phyloP scores from a whole-genome alignment of 2,888 invertebrate genomes.

The Tridacna gigas region DNA sequence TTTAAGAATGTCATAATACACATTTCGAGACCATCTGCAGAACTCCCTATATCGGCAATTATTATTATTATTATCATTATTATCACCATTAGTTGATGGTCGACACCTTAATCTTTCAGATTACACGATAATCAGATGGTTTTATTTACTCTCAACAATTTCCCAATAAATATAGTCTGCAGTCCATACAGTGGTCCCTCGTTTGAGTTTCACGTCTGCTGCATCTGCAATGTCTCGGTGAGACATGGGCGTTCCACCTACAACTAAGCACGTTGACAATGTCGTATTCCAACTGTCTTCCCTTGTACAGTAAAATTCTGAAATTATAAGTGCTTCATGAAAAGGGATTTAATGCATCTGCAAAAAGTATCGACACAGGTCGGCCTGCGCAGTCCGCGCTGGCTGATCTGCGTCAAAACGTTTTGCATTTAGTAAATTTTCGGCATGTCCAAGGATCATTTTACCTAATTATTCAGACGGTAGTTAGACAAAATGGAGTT shows the following conservation, averaged over 20 bases:
- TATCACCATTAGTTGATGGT: no score
- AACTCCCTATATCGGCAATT: no score
- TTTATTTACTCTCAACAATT: neutral
- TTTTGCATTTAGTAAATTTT: no score
- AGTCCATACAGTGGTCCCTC: neutral
- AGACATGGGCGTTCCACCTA: neutral
- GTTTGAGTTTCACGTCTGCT: neutral
- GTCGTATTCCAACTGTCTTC: neutral
- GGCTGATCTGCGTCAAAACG: neutral
- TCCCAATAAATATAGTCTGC: neutral
- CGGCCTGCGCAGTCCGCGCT: neutral
- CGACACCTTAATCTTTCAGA: no score
- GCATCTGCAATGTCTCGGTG: neutral
- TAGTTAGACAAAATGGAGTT: no score
- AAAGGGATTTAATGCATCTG: neutral
- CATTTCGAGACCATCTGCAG: no score
- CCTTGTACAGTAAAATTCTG: slow-evolving; percentile 3
- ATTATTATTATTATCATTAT: no score
- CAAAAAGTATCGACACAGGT: neutral
- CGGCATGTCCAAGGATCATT: no score
- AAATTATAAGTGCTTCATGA: neutral
- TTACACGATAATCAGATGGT: neutral
- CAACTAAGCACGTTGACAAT: neutral
- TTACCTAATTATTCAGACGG: no score
- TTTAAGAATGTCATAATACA: no score